phyloP scores from a whole-genome alignment of 2,113 vertebrate genomes.

The Empidonax alnorum region DNA sequence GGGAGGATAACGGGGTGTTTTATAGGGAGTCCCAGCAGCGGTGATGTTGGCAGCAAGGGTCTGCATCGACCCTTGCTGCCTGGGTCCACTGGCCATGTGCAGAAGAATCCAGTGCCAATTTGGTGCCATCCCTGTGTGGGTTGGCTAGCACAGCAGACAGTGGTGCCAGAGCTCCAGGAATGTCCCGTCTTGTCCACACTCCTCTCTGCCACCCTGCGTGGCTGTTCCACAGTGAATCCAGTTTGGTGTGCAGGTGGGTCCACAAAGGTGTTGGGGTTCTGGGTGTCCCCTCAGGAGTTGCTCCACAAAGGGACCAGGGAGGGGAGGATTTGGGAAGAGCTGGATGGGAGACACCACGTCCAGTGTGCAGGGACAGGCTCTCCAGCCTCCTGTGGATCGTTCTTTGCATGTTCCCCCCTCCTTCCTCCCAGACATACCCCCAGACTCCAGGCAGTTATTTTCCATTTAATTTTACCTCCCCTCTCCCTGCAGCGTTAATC shows the following conservation, averaged over 20 bases:
- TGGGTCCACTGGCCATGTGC: fast-evolving
- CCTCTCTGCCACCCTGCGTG: not conserved
- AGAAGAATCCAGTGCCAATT: not conserved
- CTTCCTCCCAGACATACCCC: not conserved
- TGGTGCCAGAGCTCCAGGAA: not conserved
- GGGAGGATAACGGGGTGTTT: fast-evolving
- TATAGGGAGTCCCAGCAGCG: not conserved
- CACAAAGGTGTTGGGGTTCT: not conserved
- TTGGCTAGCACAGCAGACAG: not conserved
- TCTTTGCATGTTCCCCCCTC: not conserved
- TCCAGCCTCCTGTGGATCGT: not conserved
- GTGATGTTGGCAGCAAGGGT: not conserved
- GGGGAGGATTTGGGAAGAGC: not conserved
- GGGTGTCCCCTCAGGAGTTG: not conserved
- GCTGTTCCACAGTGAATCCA: fast-evolving
- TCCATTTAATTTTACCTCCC: not conserved
- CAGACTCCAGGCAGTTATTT: not conserved
- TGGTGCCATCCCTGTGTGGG: not conserved
- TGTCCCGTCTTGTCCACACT: not conserved
- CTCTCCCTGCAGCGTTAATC: not conserved
- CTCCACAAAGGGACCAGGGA: not conserved
- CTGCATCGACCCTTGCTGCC: fast-evolving
- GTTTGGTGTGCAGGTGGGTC: fast-evolving
- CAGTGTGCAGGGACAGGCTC: not conserved
- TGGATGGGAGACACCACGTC: fast-evolving